Evolutionary conservation across 2,888 invertebrate genomes (phyloP), one percentile per base, ranked within the genome.

Genomic region (Dioctria linearis): DNA sequence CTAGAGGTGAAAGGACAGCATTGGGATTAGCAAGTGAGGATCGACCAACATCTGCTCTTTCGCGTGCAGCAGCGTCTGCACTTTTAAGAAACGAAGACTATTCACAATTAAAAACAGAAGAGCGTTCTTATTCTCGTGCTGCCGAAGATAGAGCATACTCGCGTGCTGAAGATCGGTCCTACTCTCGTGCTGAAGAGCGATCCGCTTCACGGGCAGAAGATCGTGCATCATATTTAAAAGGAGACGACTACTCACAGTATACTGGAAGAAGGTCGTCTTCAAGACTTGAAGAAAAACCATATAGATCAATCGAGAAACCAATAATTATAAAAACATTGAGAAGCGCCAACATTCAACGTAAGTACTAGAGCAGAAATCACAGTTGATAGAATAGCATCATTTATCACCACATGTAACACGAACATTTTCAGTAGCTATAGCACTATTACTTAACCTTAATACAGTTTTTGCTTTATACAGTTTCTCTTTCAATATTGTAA

Each of bases 261-360:
- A 40, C 25, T 25, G 25, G 40, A 13, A 73, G 73, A 57, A 73
- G 73, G 67, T 79, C 81, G 46, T 49, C 81, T 66, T 80, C 79
- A 80, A 79, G 80, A 67, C 83, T 88, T 89, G 3, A 90, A 88
- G 83, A 73, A 57, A 73, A 59, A 80, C 80, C 61, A 87, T 86
- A 51, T 84, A 87, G 66, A 13, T 88, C 84, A 42, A 90, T 92
- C 80, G 93, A 93, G 82, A 93, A 91, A 84, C 95, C 95, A 2
- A 89, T 92, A 79, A 95, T 96, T 86, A 90, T 91, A 42, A 94
- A 93, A 88, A 94, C 95, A 66, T 90, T 96, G 81, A 93, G 94
- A 87, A 95, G 95, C 85, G 92, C 92, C 84, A 93, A 92, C 86
- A 93, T 95, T 84, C 94, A 95, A 92, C 94, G 95, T 95, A 91